These are phyloP conservation scores for Lepidurus couesii DNA, from an alignment of 1,140 invertebrate genomes.

Conservation along the genomic window DNA sequence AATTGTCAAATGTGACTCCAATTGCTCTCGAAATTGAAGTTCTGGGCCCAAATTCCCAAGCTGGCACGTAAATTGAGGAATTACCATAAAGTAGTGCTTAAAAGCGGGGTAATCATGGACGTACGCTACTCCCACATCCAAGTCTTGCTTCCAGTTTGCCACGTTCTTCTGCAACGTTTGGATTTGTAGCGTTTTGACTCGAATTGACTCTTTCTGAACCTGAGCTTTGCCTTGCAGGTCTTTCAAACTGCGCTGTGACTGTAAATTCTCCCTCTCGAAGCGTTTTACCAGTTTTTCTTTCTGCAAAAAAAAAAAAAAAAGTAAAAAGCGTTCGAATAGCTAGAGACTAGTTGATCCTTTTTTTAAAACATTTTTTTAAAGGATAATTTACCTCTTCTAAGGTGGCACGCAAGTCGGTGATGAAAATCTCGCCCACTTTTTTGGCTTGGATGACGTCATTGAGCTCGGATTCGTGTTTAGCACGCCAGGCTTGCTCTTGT, in stretches of 20 bases:
- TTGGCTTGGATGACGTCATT: not conserved
- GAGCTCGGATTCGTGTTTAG: not conserved
- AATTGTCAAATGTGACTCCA: not conserved
- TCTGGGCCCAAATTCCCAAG: not conserved
- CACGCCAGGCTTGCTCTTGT: not conserved
- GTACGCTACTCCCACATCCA: slow-evolving; percentile 32
- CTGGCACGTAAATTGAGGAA: not conserved
- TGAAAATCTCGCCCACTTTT: not conserved
- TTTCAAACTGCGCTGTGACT: not conserved
- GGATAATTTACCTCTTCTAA: not conserved
- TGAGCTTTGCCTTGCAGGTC: not conserved
- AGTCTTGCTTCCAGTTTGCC: slow-evolving; percentile 8
- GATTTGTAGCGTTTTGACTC: not conserved
- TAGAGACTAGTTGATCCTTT: not conserved
- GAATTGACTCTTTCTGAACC: not conserved
- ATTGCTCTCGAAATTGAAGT: not conserved
- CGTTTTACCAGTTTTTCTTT: not conserved
- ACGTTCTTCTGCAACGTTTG: not conserved
- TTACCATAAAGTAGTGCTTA: slow-evolving; percentile 31
- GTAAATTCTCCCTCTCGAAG: not conserved
- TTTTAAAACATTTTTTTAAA: not conserved
- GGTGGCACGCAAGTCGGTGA: not conserved
- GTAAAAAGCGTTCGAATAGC: too few relatives aligned
- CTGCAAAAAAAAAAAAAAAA: not conserved
- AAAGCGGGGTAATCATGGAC: slow-evolving; percentile 27